Conservation (phyloP, 2,888 invertebrate genomes). For the Caenorhabditis sp. region DNA sequence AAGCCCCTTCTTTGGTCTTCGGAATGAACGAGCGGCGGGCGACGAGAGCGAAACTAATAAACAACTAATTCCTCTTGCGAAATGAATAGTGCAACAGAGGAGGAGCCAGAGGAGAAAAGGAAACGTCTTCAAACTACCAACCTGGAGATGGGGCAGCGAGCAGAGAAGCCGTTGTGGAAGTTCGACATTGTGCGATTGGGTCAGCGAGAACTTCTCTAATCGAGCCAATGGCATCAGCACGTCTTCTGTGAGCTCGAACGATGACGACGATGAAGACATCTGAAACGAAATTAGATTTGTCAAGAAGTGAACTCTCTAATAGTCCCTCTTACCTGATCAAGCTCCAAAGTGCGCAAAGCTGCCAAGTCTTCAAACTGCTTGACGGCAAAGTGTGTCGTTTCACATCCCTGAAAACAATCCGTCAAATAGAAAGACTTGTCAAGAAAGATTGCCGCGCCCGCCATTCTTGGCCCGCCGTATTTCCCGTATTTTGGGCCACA, state of each 20-base stretch:
- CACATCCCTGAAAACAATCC: constrained; percentile 67
- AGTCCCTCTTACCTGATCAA: constrained; percentile 34
- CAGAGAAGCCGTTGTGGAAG: constrained; percentile 51
- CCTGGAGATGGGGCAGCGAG: constrained; percentile 65
- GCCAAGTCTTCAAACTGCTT: constrained; percentile 61
- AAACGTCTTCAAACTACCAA: constrained; percentile 26
- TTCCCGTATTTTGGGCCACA: constrained; percentile 6
- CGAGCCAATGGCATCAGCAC: constrained; percentile 52
- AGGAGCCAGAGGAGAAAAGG: neutral
- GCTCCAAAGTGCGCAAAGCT: constrained; percentile 56
- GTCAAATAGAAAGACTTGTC: constrained; percentile 3
- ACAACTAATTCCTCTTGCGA: constrained; percentile 50
- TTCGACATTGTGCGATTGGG: constrained; percentile 51
- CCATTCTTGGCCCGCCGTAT: neutral
- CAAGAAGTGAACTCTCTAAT: neutral
- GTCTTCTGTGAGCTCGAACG: constrained; percentile 56
- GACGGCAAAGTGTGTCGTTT: constrained; percentile 45
- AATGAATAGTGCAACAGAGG: neutral
- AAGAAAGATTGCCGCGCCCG: constrained; percentile 10
- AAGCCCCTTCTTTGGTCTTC: constrained; percentile 29
- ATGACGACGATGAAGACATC: neutral
- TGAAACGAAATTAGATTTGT: neutral
- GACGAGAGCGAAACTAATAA: constrained; percentile 40
- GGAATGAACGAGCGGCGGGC: constrained; percentile 8
- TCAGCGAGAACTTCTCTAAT: constrained; percentile 68